Conservation (phyloP, 2,113 vertebrate species). For the Hippocampus mohnikei region DNA sequence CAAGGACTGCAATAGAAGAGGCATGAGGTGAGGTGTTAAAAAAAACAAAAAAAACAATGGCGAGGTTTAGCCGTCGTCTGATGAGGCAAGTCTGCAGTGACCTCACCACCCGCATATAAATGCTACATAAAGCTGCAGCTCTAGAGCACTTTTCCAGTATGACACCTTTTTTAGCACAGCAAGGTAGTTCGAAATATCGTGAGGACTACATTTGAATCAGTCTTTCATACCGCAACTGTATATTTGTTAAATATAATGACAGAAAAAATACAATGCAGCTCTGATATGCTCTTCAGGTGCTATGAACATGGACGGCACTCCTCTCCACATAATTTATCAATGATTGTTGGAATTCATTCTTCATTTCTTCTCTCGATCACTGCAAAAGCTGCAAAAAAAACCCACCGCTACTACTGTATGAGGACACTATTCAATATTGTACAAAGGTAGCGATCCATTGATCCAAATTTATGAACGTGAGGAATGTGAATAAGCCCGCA, state of each 20-base stretch:
- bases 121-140: constrained; percentile 36
- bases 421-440: not conserved
- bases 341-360: constrained; percentile 2
- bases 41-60: not conserved
- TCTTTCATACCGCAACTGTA: not conserved
- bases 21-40: not conserved
- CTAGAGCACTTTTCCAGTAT: constrained; percentile 8
- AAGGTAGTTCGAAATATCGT: not conserved
- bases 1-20: not conserved
- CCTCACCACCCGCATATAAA: constrained; percentile 59
- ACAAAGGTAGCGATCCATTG: constrained; percentile 11
- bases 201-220: not conserved
- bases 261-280: constrained; percentile 32
- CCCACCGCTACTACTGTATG: not conserved
- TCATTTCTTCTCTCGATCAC: not conserved
- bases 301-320: constrained; percentile 41
- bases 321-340: constrained; percentile 8
- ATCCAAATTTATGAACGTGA: constrained; percentile 9
- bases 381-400: not conserved
- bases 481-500: constrained; percentile 52
- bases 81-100: constrained; percentile 44
- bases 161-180: no score
- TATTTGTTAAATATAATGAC: not conserved
- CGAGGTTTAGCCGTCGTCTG: constrained; percentile 35
- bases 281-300: constrained; percentile 46